Percentiles rank a stretch among this genome's conserved stretches.
Conservation (phyloP, 2,113 vertebrate genomes). For the Xenopus tropicalis region DNA sequence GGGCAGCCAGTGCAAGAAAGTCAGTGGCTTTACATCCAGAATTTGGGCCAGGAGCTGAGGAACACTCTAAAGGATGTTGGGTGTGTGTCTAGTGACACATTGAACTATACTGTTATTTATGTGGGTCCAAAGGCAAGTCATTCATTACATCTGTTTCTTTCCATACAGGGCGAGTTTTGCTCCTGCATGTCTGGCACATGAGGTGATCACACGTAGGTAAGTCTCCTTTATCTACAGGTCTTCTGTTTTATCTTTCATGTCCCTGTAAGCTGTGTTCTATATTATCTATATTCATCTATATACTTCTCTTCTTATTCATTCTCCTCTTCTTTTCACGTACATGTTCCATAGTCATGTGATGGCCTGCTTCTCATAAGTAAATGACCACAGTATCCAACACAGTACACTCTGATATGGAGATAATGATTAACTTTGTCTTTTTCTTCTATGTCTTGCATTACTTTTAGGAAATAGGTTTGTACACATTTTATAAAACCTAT, state of each 20-base stretch:
- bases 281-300: not conserved
- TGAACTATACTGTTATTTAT: no score
- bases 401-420: no score
- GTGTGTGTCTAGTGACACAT: constrained; percentile 65
- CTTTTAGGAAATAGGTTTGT: no score
- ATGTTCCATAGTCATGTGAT: no score
- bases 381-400: no score
- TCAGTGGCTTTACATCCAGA: constrained; percentile 97
- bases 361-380: no score
- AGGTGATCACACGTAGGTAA: constrained; percentile 85
- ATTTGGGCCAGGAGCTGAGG: constrained; percentile 86
- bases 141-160: not conserved
- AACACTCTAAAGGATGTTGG: constrained; percentile 91
- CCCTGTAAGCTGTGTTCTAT: no score
- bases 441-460: no score
- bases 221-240: not conserved
- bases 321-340: no score
- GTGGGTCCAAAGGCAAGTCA: not conserved
- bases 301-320: not conserved
- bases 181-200: constrained; percentile 92
- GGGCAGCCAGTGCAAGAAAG: constrained; percentile 94
- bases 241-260: no score
- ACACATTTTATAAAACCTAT: no score
- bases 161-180: constrained; percentile 87
- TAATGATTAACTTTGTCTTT: no score